A percentile compares a stretch with the other conserved stretches of the same genome.
Evolutionary conservation across 2,797 vertebrate genomes (phyloP).

Genomic region (Clamator glandarius): DNA sequence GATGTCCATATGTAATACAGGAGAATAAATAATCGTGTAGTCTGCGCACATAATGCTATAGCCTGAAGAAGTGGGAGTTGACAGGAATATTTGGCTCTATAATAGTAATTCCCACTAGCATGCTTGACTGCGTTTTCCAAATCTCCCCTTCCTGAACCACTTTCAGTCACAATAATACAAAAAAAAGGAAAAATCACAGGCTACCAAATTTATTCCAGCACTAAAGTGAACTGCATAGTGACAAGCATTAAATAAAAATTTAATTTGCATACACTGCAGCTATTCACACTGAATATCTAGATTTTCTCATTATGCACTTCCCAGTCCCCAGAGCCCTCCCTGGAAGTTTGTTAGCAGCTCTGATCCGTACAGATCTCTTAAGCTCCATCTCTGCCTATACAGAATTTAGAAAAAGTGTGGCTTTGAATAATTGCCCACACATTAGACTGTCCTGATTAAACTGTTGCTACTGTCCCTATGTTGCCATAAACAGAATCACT

Average conservation of each 20-base stretch:
- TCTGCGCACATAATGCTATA: background rate
- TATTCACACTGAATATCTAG: background rate
- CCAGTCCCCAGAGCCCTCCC: background rate
- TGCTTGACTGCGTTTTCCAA: background rate
- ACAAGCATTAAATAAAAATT: constrained; percentile 3
- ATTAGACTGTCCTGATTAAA: background rate
- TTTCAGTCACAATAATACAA: background rate
- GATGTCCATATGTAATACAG: background rate
- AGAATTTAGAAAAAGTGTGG: constrained; percentile 6
- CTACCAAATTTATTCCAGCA: background rate
- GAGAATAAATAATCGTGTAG: background rate
- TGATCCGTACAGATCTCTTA: background rate
- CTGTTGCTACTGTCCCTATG: background rate
- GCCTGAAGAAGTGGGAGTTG: background rate
- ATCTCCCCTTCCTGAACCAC: background rate
- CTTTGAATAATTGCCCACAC: background rate
- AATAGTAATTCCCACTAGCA: background rate
- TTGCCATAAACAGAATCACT: background rate
- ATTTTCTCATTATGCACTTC: constrained; percentile 7
- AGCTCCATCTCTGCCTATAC: background rate
- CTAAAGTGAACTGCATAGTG: background rate
- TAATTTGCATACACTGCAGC: background rate
- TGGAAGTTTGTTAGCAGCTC: background rate
- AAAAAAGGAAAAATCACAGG: background rate
- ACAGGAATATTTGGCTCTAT: background rate